Evolutionary conservation across 1,140 invertebrate genomes (phyloP), one percentile per base, ranked within the genome.

Genomic region (Ephestia elutella): DNA sequence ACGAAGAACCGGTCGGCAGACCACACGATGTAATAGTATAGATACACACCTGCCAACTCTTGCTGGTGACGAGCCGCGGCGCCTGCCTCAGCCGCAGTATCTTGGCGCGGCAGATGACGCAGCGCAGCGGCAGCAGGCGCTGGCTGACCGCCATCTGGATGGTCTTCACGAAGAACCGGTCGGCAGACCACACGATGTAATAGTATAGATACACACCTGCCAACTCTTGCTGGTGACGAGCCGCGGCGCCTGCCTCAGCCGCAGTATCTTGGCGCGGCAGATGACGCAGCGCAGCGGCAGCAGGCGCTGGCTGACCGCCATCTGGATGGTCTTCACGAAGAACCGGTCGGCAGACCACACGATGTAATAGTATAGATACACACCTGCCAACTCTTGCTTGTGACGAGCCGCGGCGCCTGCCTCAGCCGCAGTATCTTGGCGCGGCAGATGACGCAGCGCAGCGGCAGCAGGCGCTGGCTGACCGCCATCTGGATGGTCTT

Each of bases 401-500:
- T 88, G 19, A 86, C 84, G 0, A 88, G 71, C 10, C 82, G 68
- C 17, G 87, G 80, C 7, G 87, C 82, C 73, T 95, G 94, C 71
- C 96, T 95, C 54, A 97, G 90, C 66, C 95, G 91, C 49, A 97
- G 90, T 67, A 97, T 97, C 85, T 96, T 96, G 58, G 95, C 94
- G 63, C 97, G 91, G 84, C 97, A 99, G 73, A 98, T 96, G 68
- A 98, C 97, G 84, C 97, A 98, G 63, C 96, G 92, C 13, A 98
- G 89, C 0, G 97, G 97, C 70, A 98, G 90, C 62, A 97, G 91
- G 59, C 96, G 91, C 82, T 98, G 96, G 32, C 95, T 95, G 53
- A 98, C 96, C 0, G 97, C 96, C 91, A 97, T 96, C 90, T 98
- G 97, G 75, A 99, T 98, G 59, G 97, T 99, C 90, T 98, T 98